Evolutionary conservation across 2,113 vertebrate genomes (phyloP).

Genomic region (Hemicordylus capensis): DNA sequence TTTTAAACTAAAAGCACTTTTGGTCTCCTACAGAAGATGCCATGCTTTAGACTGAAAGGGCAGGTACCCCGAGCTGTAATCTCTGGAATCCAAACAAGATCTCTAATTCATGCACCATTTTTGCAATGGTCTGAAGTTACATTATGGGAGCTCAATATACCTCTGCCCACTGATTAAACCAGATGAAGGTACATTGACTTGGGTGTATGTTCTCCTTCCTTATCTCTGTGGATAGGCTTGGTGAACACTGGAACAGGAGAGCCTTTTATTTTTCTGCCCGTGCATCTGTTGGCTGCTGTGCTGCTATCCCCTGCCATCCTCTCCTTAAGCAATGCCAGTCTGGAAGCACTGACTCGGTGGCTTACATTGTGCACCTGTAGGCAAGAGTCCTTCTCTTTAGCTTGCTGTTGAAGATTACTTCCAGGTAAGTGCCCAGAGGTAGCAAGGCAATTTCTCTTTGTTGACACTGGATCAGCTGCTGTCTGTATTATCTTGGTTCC

Average conservation of each 20-base stretch:
- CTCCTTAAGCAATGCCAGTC: background rate
- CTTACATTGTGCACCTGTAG: slow-evolving; percentile 63
- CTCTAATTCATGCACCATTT: background rate
- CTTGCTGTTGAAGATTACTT: slow-evolving; percentile 69
- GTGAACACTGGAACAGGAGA: background rate
- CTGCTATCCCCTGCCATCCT: no score
- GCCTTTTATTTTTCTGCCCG: background rate
- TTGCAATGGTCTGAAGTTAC: background rate
- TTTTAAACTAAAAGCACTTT: no score
- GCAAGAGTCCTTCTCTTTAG: slow-evolving; percentile 46
- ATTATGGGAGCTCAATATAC: background rate
- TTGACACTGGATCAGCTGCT: slow-evolving; percentile 39
- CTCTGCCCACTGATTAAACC: background rate
- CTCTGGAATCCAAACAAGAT: no score
- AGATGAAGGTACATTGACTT: background rate
- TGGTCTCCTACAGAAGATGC: no score
- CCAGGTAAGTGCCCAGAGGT: slow-evolving; percentile 70
- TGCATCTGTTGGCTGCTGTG: background rate
- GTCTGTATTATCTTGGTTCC: slow-evolving; percentile 72
- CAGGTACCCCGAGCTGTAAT: no score
- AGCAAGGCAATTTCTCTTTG: slow-evolving; percentile 33
- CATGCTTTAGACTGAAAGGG: no score
- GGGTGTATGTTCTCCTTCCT: background rate
- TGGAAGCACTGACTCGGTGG: background rate
- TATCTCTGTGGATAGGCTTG: background rate